Conservation (phyloP, 2,797 vertebrate species). For the Austrolebias charrua region DNA sequence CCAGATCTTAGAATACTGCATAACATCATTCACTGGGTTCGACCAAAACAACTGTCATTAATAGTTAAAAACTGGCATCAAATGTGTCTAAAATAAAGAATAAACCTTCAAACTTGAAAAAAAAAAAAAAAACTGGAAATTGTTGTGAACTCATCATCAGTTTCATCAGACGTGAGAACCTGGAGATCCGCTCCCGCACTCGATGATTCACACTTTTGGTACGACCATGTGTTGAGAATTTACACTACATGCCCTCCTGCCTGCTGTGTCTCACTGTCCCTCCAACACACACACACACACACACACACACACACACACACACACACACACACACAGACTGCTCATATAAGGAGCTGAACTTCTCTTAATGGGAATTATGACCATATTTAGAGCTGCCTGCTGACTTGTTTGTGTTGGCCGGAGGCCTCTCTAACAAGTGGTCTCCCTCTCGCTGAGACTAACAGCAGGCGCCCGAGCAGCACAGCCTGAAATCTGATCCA, state of each 20-base stretch:
- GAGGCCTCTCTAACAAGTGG: constrained; percentile 57
- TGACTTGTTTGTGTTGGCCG: constrained; percentile 74
- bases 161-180: constrained; percentile 22
- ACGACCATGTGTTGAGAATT: constrained; percentile 59
- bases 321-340: constrained; percentile 59
- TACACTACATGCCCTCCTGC: constrained; percentile 41
- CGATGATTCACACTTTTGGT: constrained; percentile 70
- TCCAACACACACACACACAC: too few relatives aligned
- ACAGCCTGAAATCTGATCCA: constrained; percentile 65
- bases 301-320: constrained; percentile 14
- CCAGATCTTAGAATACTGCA: too few relatives aligned
- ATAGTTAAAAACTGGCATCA: too few relatives aligned
- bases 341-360: constrained; percentile 83
- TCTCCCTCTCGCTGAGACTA: constrained; percentile 44
- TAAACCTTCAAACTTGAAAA: too few relatives aligned
- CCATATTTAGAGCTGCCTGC: constrained; percentile 83
- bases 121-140: too few relatives aligned
- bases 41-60: too few relatives aligned
- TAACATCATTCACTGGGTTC: too few relatives aligned
- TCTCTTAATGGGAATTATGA: constrained; percentile 79
- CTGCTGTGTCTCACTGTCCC: constrained; percentile 25
- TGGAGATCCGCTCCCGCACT: constrained; percentile 12
- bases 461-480: constrained; percentile 44
- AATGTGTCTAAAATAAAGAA: too few relatives aligned
- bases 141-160: not conserved